Percentiles rank a stretch among this genome's conserved stretches.
Conservation (phyloP, 2,888 invertebrate genomes). For the Acrocyrtus sp. region DNA sequence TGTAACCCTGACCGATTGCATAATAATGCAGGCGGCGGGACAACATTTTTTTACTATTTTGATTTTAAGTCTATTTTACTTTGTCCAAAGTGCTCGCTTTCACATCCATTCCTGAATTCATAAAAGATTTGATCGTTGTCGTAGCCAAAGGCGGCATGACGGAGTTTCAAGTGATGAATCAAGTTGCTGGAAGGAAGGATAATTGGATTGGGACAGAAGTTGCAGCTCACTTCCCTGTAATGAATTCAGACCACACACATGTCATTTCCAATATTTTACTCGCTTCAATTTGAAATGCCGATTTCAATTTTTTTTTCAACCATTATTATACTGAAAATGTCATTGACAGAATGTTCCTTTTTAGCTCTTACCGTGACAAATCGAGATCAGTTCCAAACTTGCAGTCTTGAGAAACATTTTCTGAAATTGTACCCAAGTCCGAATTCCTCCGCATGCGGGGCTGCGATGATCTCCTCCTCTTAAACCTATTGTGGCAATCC, state of each 20-base stretch:
- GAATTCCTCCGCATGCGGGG: constrained; percentile 49
- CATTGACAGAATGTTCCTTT: background rate
- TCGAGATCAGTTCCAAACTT: constrained; percentile 56
- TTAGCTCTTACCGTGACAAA: constrained; percentile 43
- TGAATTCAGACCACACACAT: constrained; percentile 2
- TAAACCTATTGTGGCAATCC: constrained; percentile 53
- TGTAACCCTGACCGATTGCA: background rate
- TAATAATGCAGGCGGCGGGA: background rate
- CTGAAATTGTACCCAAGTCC: constrained; percentile 56
- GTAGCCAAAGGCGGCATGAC: constrained; percentile 51
- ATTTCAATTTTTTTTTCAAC: too few species aligned
- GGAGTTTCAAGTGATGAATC: constrained; percentile 48
- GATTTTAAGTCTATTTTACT: constrained; percentile 29
- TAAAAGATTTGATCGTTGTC: constrained; percentile 55
- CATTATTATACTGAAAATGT: background rate
- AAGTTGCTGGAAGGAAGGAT: constrained; percentile 38
- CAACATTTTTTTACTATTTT: background rate
- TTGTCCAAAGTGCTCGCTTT: constrained; percentile 55
- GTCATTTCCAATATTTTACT: background rate
- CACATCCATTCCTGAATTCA: constrained; percentile 53
- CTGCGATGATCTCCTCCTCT: constrained; percentile 44
- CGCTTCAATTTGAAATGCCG: constrained; percentile 2
- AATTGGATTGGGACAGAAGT: constrained; percentile 51
- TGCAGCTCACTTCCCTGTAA: constrained; percentile 55
- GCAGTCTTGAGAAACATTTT: constrained; percentile 50